Evolutionary conservation across 2,888 invertebrate genomes (phyloP), one percentile per base, ranked within the genome.

Genomic region (Andrena trimmerana): DNA sequence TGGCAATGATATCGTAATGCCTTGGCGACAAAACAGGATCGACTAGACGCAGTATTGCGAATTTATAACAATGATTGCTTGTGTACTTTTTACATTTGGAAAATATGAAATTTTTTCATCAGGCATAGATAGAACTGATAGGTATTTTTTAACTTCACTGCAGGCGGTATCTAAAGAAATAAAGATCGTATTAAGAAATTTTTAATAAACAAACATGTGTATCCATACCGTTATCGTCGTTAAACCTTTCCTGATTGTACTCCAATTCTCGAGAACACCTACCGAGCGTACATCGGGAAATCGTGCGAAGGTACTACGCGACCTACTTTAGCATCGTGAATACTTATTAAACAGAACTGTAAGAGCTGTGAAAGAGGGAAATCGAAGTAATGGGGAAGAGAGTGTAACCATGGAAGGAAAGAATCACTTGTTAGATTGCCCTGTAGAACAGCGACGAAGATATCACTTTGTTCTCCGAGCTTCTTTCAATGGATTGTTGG

Each of bases 11-110:
- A 59, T 96, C 96, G 93, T 97, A 97, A 94, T 97, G 97, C 87
- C 98, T 95, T 2, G 98, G 98, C 0, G 98, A 98, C 78, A 97
- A 94, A 0, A 97, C 95, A 6, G 98, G 97, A 95, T 98, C 97
- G 94, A 98, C 98, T 81, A 98, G 94, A 90, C 96, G 96, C 31
- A 98, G 96, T 78, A 98, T 93, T 94, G 95, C 96, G 24, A 96
- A 95, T 82, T 95, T 94, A 1, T 94, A 94, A 66, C 95, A 94
- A 8, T 95, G 90, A 2, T 95, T 95, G 89, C 95, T 95, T 95
- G 80, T 96, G 95, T 90, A 59, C 36, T 10, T 0, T 33, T 33
- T 7, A 33, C 7, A 7, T 33, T 33, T 7, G 33, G 2, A 7
- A 33, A 33, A 33, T 33, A 33, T 33, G 2, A 33, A 8, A 8